phyloP scores from a whole-genome alignment of 2,113 vertebrate genomes.

The Plecotus auritus region DNA sequence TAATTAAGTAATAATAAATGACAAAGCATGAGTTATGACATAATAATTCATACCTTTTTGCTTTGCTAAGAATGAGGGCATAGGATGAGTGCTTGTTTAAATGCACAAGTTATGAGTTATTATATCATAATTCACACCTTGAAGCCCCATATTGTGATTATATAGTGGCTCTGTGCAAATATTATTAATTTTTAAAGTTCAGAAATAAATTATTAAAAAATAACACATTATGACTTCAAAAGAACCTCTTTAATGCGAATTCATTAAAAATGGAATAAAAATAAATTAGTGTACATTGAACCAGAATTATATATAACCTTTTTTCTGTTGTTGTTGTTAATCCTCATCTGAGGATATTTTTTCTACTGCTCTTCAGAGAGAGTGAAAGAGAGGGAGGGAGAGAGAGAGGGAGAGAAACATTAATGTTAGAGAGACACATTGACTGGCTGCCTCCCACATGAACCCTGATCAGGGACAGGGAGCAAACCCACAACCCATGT shows the following conservation, averaged over 20 bases:
- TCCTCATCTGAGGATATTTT: too few relatives aligned
- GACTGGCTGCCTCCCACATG: too few relatives aligned
- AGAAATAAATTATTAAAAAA: conserved; percentile 74
- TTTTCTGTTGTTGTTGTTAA: not conserved
- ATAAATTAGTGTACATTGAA: conserved; percentile 62
- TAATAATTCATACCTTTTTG: conserved; percentile 72
- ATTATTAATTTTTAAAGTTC: conserved; percentile 77
- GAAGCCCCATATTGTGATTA: conserved; percentile 72
- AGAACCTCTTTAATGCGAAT: conserved; percentile 67
- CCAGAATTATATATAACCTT: conserved; percentile 46
- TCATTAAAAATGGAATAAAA: conserved; percentile 70
- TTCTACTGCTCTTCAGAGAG: too few relatives aligned
- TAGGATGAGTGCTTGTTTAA: conserved; percentile 74
- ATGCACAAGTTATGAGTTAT: conserved; percentile 73
- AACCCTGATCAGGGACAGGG: too few relatives aligned
- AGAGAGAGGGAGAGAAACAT: too few relatives aligned
- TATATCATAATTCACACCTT: conserved; percentile 72
- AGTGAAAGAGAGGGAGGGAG: too few relatives aligned
- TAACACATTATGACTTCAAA: conserved; percentile 63
- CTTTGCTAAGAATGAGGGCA: conserved; percentile 71
- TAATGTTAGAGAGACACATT: too few relatives aligned
- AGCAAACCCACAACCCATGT: too few relatives aligned
- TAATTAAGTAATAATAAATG: conserved; percentile 75
- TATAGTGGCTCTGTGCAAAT: conserved; percentile 72
- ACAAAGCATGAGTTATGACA: conserved; percentile 63